A percentile compares a stretch with the other conserved stretches of the same genome.
Evolutionary conservation across 2,888 invertebrate species (phyloP).

Genomic region (Euproctis similis): DNA sequence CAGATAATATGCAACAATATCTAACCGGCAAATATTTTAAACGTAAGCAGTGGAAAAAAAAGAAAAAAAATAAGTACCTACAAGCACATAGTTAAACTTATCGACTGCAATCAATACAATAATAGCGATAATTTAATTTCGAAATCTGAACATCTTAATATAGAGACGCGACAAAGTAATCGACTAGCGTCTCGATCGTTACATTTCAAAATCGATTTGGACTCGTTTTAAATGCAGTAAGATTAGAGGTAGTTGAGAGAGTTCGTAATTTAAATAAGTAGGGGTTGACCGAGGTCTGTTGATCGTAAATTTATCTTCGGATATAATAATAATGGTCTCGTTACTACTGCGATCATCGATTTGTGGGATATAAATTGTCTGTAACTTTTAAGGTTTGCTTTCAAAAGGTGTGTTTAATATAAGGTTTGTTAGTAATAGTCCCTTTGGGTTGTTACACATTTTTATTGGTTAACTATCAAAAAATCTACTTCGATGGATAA

Average conservation of each 20-base stretch:
- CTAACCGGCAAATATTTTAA: too few relatives aligned
- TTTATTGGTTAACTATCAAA: too few relatives aligned
- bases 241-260: conserved; percentile 34
- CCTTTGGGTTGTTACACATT: too few relatives aligned
- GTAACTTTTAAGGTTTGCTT: conserved; percentile 2
- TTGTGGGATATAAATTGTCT: conserved; percentile 1
- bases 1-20: too few relatives aligned
- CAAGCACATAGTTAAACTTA: too few relatives aligned
- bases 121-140: conserved; percentile 3
- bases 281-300: conserved; percentile 30
- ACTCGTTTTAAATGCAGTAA: conserved; percentile 23
- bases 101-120: neutral
- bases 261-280: conserved; percentile 45
- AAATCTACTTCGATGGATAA: too few relatives aligned
- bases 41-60: too few relatives aligned
- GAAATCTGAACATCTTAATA: conserved; percentile 11
- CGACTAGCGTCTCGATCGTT: conserved; percentile 8
- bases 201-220: conserved; percentile 27
- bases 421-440: too few relatives aligned
- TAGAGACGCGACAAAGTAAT: conserved; percentile 23
- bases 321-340: conserved; percentile 45
- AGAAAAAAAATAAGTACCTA: too few relatives aligned
- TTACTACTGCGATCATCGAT: conserved; percentile 25
- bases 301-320: conserved; percentile 38
- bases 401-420: too few relatives aligned